Evolutionary conservation across 2,888 invertebrate genomes (phyloP).

Genomic region (Temnothorax rugatulus): DNA sequence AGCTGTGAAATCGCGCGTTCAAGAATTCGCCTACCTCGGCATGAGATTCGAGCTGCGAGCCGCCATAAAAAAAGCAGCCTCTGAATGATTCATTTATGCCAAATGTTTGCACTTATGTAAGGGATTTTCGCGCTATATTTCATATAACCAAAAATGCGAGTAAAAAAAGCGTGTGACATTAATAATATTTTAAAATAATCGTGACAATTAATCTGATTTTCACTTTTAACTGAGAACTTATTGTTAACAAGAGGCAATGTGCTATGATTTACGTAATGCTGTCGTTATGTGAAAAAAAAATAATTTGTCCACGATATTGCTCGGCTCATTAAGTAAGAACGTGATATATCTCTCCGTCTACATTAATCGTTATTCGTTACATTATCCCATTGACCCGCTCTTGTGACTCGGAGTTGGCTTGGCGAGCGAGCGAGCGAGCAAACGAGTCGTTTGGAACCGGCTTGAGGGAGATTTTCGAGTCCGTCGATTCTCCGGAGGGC

Average conservation of each 20-base stretch:
- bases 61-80: neutral
- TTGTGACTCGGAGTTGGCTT: neutral
- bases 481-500: neutral
- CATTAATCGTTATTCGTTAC: constrained; percentile 25
- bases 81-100: constrained; percentile 1
- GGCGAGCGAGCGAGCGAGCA: constrained; percentile 17
- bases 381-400: constrained; percentile 27
- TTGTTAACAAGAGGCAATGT: neutral
- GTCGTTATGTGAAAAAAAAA: neutral
- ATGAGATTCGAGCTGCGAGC: constrained; percentile 21
- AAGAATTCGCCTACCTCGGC: constrained; percentile 54
- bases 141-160: neutral
- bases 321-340: neutral
- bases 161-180: neutral
- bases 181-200: constrained; percentile 16
- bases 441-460: constrained; percentile 25
- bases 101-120: constrained; percentile 19
- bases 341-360: constrained; percentile 3
- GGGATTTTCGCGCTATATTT: neutral
- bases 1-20: constrained; percentile 39
- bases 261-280: neutral
- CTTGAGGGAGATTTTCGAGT: constrained; percentile 46
- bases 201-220: neutral
- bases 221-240: neutral
- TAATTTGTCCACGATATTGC: neutral